Conservation (phyloP, 2,888 invertebrate species). For the Alsophila aescularia region DNA sequence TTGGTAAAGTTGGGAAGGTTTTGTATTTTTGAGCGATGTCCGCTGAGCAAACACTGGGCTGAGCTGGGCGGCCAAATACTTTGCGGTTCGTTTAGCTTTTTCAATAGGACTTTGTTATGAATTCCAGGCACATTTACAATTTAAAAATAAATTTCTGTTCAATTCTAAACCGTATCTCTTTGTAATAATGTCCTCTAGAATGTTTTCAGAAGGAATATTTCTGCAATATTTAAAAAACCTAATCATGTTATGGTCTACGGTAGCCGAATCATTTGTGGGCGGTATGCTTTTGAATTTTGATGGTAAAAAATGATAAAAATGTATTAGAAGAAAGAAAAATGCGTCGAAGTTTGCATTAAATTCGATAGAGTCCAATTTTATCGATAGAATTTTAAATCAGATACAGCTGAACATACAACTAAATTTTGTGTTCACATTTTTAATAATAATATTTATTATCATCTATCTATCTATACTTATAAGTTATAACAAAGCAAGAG, state of each 20-base stretch:
- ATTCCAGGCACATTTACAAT: conserved; percentile 35
- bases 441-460: too few relatives aligned
- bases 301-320: conserved; percentile 41
- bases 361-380: conserved; percentile 24
- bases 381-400: conserved; percentile 14
- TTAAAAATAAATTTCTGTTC: not conserved
- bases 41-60: conserved; percentile 77
- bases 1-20: conserved; percentile 57
- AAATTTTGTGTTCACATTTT: not conserved
- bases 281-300: conserved; percentile 56
- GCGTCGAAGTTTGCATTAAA: conserved; percentile 22
- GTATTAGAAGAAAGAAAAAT: conserved; percentile 2
- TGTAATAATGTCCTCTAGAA: conserved; percentile 27
- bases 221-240: conserved; percentile 54
- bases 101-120: conserved; percentile 64
- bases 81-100: conserved; percentile 73
- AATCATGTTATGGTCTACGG: conserved; percentile 75
- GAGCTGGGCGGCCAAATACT: conserved; percentile 64
- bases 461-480: too few relatives aligned
- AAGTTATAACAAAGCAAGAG: too few relatives aligned
- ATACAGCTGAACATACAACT: conserved; percentile 34
- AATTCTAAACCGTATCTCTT: conserved; percentile 40
- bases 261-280: conserved; percentile 71
- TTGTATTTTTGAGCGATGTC: conserved; percentile 65
- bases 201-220: conserved; percentile 11